Base-by-base conservation (phyloP, 2,888 invertebrate genomes). In the Micoletzkya japonica region DNA sequence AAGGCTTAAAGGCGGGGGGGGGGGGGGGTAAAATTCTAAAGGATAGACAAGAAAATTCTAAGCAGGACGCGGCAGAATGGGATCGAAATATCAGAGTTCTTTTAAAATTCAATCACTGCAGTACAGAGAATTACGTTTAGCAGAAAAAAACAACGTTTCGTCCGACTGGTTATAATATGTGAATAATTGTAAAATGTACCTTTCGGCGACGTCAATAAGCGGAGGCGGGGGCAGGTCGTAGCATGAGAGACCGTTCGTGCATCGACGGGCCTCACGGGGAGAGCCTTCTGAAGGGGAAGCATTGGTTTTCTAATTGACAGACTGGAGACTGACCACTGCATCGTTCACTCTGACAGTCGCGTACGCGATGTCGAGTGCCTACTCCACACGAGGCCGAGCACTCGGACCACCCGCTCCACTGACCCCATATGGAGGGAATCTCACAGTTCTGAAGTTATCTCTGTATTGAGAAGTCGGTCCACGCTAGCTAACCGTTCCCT, bases 301-400 rank as follows among this genome's bases (percentile, higher is more conserved):
- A 24, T 54, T 54, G n/a, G 7, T 54, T n/a, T 54, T 54, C n/a
- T 7, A 24, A 26, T 4, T 30, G 26, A 57, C 4, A 32, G 3
- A 26, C 20, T n/a, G 32, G 26, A 7, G 20, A 56, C 34, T 56
- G 30, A 68, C 68, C 68, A 10, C 20, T n/a, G 26, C 68, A 68
- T 34, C 34, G 28, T 7, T 44, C 10, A 28, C 39, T 57, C 17
- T 58, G 44, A 36, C 68, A 68, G 10, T 24, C n/a, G 39, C 68
- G 37, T 28, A 28, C 34, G 20, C 68, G 39, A 30, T n/a, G 49
- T 32, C 49, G 57, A 7, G 68, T 68, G 20, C 68, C 68, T 4
- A 68, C 49, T 68, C 68, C 68, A 58, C 68, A 68, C 26, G 68
- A 36, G 24, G 49, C 10, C 6, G 68, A 57, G 34, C 68, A 68